Evolutionary conservation across 2,888 invertebrate species (phyloP).

Genomic region (Tenthredo scrophulariae): DNA sequence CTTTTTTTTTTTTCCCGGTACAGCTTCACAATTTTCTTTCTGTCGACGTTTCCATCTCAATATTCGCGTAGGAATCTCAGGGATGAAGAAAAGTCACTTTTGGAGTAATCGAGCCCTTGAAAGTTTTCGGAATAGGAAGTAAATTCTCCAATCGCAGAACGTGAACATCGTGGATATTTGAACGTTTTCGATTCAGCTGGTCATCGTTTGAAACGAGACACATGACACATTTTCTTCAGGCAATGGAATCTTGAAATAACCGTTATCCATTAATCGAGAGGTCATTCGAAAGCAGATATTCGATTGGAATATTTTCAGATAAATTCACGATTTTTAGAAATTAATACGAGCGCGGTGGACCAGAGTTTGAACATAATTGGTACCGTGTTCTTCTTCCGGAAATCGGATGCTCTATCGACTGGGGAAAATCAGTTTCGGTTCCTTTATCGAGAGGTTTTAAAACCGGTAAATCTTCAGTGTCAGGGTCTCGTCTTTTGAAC

Average conservation of each 20-base stretch:
- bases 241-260: conserved; percentile 18
- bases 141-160: not conserved
- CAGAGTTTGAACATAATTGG: not conserved
- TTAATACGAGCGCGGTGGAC: no score
- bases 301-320: not conserved
- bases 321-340: not conserved
- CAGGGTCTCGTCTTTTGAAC: not conserved
- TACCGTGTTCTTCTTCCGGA: not conserved
- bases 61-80: not conserved
- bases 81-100: not conserved
- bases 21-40: no score
- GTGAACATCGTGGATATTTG: not conserved
- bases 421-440: not conserved
- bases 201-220: not conserved
- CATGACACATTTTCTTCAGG: not conserved
- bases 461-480: not conserved
- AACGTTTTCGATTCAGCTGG: not conserved
- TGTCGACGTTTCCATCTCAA: not conserved
- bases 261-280: not conserved
- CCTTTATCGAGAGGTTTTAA: not conserved
- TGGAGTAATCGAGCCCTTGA: not conserved
- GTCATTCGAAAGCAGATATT: not conserved
- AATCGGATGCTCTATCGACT: not conserved
- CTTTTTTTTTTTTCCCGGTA: no score
- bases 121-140: not conserved